Evolutionary conservation across 2,113 vertebrate genomes (phyloP), one percentile per base, ranked within the genome.

Genomic region (Rana temporaria): DNA sequence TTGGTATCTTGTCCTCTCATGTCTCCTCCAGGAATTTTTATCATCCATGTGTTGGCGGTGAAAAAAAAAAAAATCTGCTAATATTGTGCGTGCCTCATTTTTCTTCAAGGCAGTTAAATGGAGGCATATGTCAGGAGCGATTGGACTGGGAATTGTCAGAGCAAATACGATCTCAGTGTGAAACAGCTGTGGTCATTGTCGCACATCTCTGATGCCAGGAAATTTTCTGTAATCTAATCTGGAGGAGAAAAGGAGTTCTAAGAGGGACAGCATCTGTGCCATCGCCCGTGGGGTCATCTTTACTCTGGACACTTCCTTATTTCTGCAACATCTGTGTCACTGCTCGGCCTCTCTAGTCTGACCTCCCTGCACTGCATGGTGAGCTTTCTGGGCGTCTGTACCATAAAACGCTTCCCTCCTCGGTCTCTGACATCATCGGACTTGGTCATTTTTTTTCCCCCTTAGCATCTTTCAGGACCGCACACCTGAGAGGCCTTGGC

Each of bases 111-210:
- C 55, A 17, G 53, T 69, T 79, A 79, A 69, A 69, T 48, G 65
- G 78, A 69, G 78, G 53, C 78, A 48, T 69, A 69, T 79, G 78
- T 79, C 66, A 68, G 77, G n/a, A 22, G 60, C 53, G 60, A 78
- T 78, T 66, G 75, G 42, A 24, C 63, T 78, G 75, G 77, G 77
- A 79, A 55, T 78, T 66, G 76, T 78, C 63, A 57, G 48, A 67
- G 76, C 48, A 38, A 66, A 78, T 38, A n/a, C 76, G 11, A 8
- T 70, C 53, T 60, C 34, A 4, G 66, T 52, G 78, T 70, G 78
- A 80, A 80, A 69, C 53, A 80, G 78, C 78, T 70, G 78, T 70
- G 78, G 53, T 60, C 78, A 78, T 52, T 79, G 77, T 67, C 77
- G 59, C 77, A 30, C 17, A 55, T 67, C 63, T 67, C 26, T 3